phyloP scores from a whole-genome alignment of 2,888 invertebrate genomes.

The Eucriotettix oculatus region DNA sequence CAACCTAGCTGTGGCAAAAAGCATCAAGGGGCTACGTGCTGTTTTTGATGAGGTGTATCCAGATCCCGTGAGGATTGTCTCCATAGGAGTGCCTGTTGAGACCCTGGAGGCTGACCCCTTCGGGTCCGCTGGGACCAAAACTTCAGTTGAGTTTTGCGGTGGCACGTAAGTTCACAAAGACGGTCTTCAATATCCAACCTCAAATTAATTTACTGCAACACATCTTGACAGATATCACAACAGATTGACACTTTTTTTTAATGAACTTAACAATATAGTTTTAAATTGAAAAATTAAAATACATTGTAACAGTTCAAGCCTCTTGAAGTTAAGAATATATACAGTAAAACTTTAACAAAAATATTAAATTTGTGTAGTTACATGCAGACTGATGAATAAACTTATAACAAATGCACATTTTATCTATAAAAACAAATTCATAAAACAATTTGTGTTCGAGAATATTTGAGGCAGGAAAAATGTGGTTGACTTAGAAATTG shows the following conservation, averaged over 20 bases:
- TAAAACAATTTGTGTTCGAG: neutral
- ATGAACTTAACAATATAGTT: no score
- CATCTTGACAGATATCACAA: no score
- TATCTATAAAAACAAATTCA: neutral
- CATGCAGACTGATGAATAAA: neutral
- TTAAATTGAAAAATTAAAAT: no score
- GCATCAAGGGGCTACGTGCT: slow-evolving; percentile 81
- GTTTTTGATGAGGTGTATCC: slow-evolving; percentile 99
- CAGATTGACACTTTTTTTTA: no score
- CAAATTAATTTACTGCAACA: no score
- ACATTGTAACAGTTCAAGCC: no score
- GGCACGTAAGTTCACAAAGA: slow-evolving; percentile 53
- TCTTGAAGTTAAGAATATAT: no score
- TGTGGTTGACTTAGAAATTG: neutral
- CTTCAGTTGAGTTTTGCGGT: slow-evolving; percentile 98
- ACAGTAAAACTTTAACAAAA: no score
- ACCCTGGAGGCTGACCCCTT: slow-evolving; percentile 74
- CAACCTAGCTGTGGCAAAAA: slow-evolving; percentile 68
- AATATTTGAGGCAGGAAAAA: neutral
- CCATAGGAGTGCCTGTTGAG: slow-evolving; percentile 85
- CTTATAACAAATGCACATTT: neutral
- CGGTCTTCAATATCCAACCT: neutral
- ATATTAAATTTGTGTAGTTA: neutral
- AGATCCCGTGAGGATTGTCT: slow-evolving; percentile 86
- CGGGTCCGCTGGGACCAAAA: slow-evolving; percentile 56